Conservation (phyloP, 1,140 invertebrate species). For the Conus betulinus region DNA sequence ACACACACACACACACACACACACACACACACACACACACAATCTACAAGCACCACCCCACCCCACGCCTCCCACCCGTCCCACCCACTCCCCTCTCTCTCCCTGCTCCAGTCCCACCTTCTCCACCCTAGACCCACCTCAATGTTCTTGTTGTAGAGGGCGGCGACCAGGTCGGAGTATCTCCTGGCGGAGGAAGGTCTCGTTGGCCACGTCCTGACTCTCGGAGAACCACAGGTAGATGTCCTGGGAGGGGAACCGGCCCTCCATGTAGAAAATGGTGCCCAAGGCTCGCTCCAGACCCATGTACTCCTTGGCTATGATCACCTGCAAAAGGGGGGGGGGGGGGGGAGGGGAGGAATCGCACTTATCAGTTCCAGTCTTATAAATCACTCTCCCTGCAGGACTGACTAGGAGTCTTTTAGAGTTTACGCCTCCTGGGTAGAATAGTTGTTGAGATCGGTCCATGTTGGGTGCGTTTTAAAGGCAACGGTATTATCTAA, state of each 20-base stretch:
- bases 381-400: no score
- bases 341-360: no score
- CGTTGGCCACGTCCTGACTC: conserved; percentile 56
- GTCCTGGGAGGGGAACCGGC: conserved; percentile 45
- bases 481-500: no score
- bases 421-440: no score
- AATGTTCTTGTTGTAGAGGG: conserved; percentile 46
- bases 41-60: not conserved
- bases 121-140: no score
- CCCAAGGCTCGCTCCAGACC: conserved; percentile 58
- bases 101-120: not conserved
- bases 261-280: conserved; percentile 49
- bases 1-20: not conserved
- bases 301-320: conserved; percentile 51
- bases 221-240: conserved; percentile 56
- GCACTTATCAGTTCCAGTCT: no score
- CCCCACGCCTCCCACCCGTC: not conserved
- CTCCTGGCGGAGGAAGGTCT: conserved; percentile 49
- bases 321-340: no score
- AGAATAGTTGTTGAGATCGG: no score
- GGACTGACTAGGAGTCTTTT: no score
- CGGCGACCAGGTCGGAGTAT: conserved; percentile 49
- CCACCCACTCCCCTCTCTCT: not conserved
- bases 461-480: no score
- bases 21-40: not conserved